These are phyloP conservation scores for Coboldia fuscipes DNA, from an alignment of 1,140 invertebrate genomes.

Conservation along the genomic window DNA sequence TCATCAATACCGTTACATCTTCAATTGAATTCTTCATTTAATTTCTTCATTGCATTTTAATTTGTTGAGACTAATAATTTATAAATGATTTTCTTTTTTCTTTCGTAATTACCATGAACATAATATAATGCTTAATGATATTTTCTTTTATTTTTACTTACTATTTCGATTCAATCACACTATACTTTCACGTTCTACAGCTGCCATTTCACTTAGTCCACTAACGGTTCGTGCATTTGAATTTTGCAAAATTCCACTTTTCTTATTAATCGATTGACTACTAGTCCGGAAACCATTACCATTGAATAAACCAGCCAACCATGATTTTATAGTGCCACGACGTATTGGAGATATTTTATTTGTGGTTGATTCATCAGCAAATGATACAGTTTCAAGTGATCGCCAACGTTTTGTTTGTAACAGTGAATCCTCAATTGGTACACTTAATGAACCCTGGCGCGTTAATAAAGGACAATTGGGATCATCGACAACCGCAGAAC, in stretches of 20 bases:
- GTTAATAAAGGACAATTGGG: constrained; percentile 30
- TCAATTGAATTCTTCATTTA: no score
- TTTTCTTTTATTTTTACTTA: background rate
- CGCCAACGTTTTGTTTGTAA: constrained; percentile 41
- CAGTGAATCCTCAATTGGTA: constrained; percentile 23
- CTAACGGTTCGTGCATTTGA: constrained; percentile 11
- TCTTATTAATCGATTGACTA: constrained; percentile 9
- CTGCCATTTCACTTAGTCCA: constrained; percentile 12
- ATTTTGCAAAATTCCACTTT: constrained; percentile 12
- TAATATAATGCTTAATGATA: no score
- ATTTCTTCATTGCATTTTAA: no score
- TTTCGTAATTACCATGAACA: no score
- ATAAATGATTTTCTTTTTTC: no score
- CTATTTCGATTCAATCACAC: constrained; percentile 6
- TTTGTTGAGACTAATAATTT: no score
- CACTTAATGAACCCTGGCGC: constrained; percentile 24
- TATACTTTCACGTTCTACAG: constrained; percentile 20
- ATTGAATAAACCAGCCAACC: constrained; percentile 40
- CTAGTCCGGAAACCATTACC: constrained; percentile 5
- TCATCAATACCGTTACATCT: no score
- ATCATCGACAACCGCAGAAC: constrained; percentile 18
- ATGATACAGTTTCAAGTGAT: constrained; percentile 45
- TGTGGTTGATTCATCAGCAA: constrained; percentile 21
- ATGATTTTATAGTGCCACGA: constrained; percentile 35
- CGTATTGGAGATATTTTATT: constrained; percentile 19